Evolutionary conservation across 2,888 invertebrate genomes (phyloP), one percentile per base, ranked within the genome.

Genomic region (Sturmia bella): DNA sequence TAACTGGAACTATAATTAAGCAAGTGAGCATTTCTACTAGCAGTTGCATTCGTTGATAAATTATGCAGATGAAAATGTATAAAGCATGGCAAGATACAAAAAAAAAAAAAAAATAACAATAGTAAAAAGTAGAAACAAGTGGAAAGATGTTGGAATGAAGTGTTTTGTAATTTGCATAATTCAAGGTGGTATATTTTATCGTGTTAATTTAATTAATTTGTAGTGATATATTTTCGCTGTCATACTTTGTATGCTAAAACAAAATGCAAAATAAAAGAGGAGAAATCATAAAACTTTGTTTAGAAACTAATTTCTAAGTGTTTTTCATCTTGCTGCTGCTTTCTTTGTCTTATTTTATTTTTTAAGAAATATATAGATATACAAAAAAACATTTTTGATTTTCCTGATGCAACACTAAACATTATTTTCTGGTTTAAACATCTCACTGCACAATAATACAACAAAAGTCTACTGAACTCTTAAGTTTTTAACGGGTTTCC

Each of bases 181-280:
- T 69, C 43, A 56, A 69, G 52, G 27, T 77, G 63, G 37, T 74
- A 56, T 41, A 56, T 43, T 54, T 70, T 75, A 32, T 68, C n/a
- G 52, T 68, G 68, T 68, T 70, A 69, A 64, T 64, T 63, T 69
- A 68, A 73, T 77, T 76, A 76, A 82, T 82, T 76, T 78, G 63
- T 70, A 54, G 4, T 50, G 13, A 39, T 64, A 21, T 24, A 1
- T 66, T 59, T 21, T 57, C 9, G 7, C 21, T 17, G 13, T n/a
- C 3, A 17, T 1, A 0, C 50, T 21, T 66, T 37, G 9, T 74
- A 27, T 41, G 2, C 12, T 1, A 12, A 27, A 27, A 27, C 3
- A 27, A 27, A 27, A 27, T 27, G 27, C 27, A 27, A 27, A 27
- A 27, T 4, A 27, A 27, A 27, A 3, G 6, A 27, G 27, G 6